Base-by-base conservation (phyloP, 1,140 invertebrate species). In the Drosophila elegans region DNA sequence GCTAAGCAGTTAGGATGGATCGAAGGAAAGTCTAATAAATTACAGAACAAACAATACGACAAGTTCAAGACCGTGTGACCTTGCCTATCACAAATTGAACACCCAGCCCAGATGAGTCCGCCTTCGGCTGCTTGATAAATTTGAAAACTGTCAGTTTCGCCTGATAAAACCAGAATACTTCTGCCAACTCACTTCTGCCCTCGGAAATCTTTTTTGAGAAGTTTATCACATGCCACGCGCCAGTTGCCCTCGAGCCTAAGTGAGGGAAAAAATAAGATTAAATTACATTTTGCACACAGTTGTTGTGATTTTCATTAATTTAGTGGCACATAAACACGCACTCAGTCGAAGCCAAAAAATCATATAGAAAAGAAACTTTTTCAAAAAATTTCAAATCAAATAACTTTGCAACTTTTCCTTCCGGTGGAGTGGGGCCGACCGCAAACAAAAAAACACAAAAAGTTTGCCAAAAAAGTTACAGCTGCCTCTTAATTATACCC, bases 301-400 rank as follows among this genome's bases (percentile, higher is more conserved):
- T 86, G 71, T 86, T 86, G 71, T 86, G 83, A 88, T 86, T 86
- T 88, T 88, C 83, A 86, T 86, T 86, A 86, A 86, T 83, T 86
- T 86, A 76, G 83, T 83, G 75, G 75, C 78, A 79, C 80, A 83
- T 68, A 86, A 81, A 85, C 69, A 83, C 52, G 67, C 46, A 82
- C 55, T 48, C 55, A 3, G 21, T 68, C 38, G 16, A 52, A 60
- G 57, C 38, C 49, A 29, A 42, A 49, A 77, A 77, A 68, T 54
- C 74, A 69, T 69, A 60, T 75, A 77, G 49, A 54, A 64, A 46
- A 82, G 53, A 68, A 86, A 60, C 74, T 82, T 60, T 57, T 27
- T 51, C 38, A 74, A 74, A 68, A 69, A 81, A 80, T 83, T 83
- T 71, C 75, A 83, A 86, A 88, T 86, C 83, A 86, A 86, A 88